Base-by-base conservation (phyloP, 2,113 vertebrate species). In the Danio rerio region DNA sequence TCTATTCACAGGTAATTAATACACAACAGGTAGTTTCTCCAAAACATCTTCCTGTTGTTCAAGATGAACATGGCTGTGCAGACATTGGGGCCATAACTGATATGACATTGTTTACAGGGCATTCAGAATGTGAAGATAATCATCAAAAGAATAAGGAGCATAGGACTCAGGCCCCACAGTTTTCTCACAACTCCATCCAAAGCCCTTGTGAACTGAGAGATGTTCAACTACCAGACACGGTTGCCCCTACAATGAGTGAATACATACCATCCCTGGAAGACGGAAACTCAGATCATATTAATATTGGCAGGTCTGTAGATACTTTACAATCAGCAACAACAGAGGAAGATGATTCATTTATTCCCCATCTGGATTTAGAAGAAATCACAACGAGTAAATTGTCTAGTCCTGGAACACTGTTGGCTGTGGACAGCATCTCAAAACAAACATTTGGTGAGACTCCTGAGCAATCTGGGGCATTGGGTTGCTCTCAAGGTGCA, bases 71-170 rank as follows among this genome's bases (percentile, higher is more conserved):
- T 68, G 86, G 88, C 69, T 87, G 88, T 77, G 87, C 85, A 43
- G 88, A 92, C 68, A 89, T 88, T 76, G 85, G 92, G 52, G 89
- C 87, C 81, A 90, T 90, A 18, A 16, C 89, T 80, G 82, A 91
- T 85, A 89, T 92, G 58, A 89, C 90, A 86, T 88, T 91, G 86
- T 91, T 91, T 85, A 86, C 91, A 50, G 87, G 88, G 43, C 90
- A 88, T 70, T 88, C 88, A 76, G 87, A 87, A 2, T 89, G 85
- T 86, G 88, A 80, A 85, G 87, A 89, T 5, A 59, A 72, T 69
- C 31, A 71, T 77, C 52, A 63, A 88, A 91, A 66, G 83, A 90
- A 76, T 83, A 62, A 65, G 1, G 85, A 82, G 42, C 59, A 80
- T 40, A 53, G 88, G 21, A 88, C 81, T 78, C 87, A 89, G 42